These are phyloP conservation scores for Coptodon bakossiorum DNA, from an alignment of 2,113 vertebrate genomes.

Conservation along the genomic window DNA sequence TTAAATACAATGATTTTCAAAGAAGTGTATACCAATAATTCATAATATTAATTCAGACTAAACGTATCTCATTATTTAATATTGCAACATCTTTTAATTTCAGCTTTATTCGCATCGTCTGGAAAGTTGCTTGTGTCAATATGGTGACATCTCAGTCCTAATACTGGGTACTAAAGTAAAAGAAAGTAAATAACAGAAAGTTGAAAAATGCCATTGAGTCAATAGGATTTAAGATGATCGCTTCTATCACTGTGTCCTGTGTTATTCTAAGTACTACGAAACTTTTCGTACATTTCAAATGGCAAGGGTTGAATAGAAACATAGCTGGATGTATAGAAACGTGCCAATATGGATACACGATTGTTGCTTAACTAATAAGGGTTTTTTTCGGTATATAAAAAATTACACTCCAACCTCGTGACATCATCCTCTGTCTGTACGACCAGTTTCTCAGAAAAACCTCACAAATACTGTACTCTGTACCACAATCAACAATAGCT, in stretches of 20 bases:
- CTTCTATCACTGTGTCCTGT: background rate
- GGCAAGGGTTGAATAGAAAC: background rate
- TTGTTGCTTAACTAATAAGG: background rate
- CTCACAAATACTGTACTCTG: background rate
- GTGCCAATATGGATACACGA: background rate
- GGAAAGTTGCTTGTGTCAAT: background rate
- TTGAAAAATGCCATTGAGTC: background rate
- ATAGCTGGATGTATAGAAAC: background rate
- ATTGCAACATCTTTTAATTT: background rate
- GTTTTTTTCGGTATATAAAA: accelerated
- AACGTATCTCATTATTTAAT: background rate
- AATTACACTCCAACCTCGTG: background rate
- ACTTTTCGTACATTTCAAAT: background rate
- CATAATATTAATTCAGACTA: background rate
- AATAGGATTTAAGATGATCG: background rate
- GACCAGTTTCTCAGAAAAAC: background rate
- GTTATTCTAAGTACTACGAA: background rate
- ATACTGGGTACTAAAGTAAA: background rate
- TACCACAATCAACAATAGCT: background rate
- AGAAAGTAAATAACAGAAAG: background rate
- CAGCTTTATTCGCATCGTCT: background rate
- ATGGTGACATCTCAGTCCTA: background rate
- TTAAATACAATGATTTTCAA: background rate
- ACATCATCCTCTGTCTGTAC: background rate
- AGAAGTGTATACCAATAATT: background rate